Base-by-base conservation (phyloP, 1,140 invertebrate genomes). In the Pseudomyrmex pallidus region DNA sequence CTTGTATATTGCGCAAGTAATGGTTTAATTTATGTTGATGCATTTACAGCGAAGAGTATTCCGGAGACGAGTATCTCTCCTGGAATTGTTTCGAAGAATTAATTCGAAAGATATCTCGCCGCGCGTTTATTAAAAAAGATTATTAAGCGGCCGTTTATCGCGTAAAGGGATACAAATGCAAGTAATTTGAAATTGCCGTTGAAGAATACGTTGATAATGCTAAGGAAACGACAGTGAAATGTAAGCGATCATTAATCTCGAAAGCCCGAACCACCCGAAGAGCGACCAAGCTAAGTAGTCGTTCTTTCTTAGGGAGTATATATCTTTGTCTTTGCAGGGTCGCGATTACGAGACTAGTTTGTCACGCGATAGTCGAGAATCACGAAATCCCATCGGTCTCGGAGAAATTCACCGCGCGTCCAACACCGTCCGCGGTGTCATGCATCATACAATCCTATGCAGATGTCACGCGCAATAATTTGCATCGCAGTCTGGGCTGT, bases 361-460 rank as follows among this genome's bases (percentile, higher is more conserved):
- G 85, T 87, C 86, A 84, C 86, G 86, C 86, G 82, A 87, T 70
- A 72, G 12, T 50, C 22, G 22, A 8, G 82, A 57, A 86, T 85
- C 80, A 78, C 85, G 86, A 72, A 77, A 52, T 54, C 35, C 67
- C 52, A 86, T 85, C 83, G 68, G 52, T 85, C 84, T 82, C 22
- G 50, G 67, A 84, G 35, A 35, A 35, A 35, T 35, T 35, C 64
- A 63, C 20, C 82, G 56, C 59, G 12, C 68, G 22, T 67, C 56
- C 13, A 57, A 80, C 54, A 67, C 44, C 64, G 54, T 77, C 25
- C 63, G 22, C n/a, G 22, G 63, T 13, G 46, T 52, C 52, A 44
- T 57, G 62, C 77, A 50, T 76, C 73, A 77, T 59, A 48, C 76
- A 77, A 74, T 44, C 59, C 22, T 12, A 57, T 48, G 84, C 80